Evolutionary conservation across 2,888 invertebrate species (phyloP), one percentile per base, ranked within the genome.

Genomic region (Tipula lateralis): DNA sequence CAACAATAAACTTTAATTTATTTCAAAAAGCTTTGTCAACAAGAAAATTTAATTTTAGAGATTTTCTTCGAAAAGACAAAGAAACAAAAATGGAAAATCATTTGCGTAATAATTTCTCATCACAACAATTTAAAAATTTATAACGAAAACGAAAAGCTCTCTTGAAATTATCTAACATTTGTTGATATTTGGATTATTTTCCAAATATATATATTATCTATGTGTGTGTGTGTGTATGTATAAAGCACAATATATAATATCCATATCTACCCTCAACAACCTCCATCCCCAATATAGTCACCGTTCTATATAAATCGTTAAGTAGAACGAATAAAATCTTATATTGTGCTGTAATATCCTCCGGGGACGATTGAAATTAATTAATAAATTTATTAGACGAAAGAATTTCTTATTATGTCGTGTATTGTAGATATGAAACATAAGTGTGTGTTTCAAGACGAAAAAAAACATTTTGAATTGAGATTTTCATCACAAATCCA

Each of bases 351-450:
- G 66, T 66, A 66, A 66, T 66, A 66, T 66, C 66, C 66, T 66
- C 66, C 66, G 24, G 66, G 66, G 66, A 66, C 66, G 66, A 66
- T 24, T 66, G 24, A 66, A 66, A 66, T 66, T 66, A 66, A 66
- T 66, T 66, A 66, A 66, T 66, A 66, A 66, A 24, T 66, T 66
- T 66, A 66, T 66, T 66, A 24, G 66, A 24, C 3, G 24, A 2
- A 66, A 24, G 7, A 66, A 66, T 66, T 24, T 66, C 2, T 44
- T 44, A 0, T 36, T 36, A 36, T 7, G 36, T 36, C 1, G 7
- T 44, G 44, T 39, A 39, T 39, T 39, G n/a, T n/a, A 13, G 3
- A 12, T 39, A 39, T 16, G 44, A 50, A 1, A n/a, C 16, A 16
- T 50, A 16, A 5, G 44, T 16, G 6, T 50, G 44, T 16, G 44